A percentile compares a stretch with the other conserved stretches of the same genome.
Conservation (phyloP, 2,113 vertebrate species). For the Seriola quinqueradiata region DNA sequence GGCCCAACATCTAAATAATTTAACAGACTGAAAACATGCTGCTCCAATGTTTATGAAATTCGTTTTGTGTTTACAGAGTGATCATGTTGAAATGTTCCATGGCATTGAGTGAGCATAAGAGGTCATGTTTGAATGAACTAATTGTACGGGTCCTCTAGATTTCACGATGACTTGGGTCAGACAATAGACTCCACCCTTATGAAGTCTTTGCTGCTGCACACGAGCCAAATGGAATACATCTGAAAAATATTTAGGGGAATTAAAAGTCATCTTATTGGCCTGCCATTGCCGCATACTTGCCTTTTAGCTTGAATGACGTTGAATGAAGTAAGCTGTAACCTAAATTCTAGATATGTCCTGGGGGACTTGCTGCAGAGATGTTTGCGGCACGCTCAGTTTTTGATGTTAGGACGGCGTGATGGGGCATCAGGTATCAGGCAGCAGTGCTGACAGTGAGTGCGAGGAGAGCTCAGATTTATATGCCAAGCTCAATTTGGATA, state of each 20-base stretch:
- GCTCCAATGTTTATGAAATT: slow-evolving; percentile 74
- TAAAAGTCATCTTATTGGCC: slow-evolving; percentile 1
- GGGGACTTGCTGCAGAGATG: neutral
- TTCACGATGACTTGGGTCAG: slow-evolving; percentile 13
- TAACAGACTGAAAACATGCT: slow-evolving; percentile 66
- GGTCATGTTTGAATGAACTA: slow-evolving; percentile 58
- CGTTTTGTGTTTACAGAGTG: slow-evolving; percentile 70
- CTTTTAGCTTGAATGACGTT: slow-evolving; percentile 38
- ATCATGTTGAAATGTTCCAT: slow-evolving; percentile 67
- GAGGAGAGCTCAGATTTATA: slow-evolving; percentile 1
- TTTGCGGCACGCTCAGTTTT: slow-evolving; percentile 17
- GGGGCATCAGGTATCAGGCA: neutral
- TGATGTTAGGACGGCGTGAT: neutral
- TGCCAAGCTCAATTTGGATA: slow-evolving; percentile 18
- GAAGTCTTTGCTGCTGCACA: neutral
- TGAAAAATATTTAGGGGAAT: slow-evolving; percentile 33
- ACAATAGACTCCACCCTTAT: slow-evolving; percentile 62
- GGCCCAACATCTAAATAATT: slow-evolving; percentile 77
- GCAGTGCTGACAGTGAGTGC: slow-evolving; percentile 5
- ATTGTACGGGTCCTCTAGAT: slow-evolving; percentile 42
- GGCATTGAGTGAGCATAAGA: slow-evolving; percentile 56
- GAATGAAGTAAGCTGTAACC: slow-evolving; percentile 12
- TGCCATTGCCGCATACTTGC: neutral
- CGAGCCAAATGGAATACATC: slow-evolving; percentile 43
- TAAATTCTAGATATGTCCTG: neutral